Conservation (phyloP, 92 coral and sea anemone genomes). For the Epizoanthus ramosus region DNA sequence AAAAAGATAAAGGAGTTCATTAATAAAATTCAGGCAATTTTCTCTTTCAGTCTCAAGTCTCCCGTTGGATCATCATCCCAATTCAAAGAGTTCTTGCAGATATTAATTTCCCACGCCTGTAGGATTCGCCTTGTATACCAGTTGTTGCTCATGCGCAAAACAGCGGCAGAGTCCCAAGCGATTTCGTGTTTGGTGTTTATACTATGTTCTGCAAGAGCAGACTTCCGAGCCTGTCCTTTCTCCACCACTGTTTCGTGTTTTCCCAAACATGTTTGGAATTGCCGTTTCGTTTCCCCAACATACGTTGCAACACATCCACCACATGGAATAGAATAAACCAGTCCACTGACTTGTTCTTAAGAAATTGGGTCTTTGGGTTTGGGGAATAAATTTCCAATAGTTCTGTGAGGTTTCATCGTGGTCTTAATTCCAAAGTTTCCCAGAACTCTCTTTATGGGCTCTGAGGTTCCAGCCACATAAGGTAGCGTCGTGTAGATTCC, state of each 20-base stretch:
- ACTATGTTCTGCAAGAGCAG: not conserved
- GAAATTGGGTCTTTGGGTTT: conserved; percentile 1
- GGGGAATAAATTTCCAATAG: not conserved
- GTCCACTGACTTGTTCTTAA: not conserved
- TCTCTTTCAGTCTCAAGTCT: no score
- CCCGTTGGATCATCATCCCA: no score
- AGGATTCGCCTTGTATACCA: not conserved
- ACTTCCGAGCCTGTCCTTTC: not conserved
- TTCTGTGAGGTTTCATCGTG: not conserved
- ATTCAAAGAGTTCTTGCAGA: no score
- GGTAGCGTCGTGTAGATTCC: not conserved
- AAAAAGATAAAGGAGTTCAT: no score
- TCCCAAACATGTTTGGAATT: not conserved
- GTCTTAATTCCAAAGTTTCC: not conserved
- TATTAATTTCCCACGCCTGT: conserved; percentile 2
- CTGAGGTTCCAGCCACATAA: not conserved
- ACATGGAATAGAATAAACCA: conserved; percentile 4
- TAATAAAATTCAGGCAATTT: no score
- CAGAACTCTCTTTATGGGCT: conserved; percentile 1
- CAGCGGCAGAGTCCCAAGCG: not conserved
- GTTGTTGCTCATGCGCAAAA: not conserved
- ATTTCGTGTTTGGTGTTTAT: not conserved
- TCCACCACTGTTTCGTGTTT: not conserved
- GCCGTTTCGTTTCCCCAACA: not conserved
- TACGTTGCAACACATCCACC: not conserved